Base-by-base conservation (phyloP, 2,113 vertebrate species). In the Plestiodon gilberti region DNA sequence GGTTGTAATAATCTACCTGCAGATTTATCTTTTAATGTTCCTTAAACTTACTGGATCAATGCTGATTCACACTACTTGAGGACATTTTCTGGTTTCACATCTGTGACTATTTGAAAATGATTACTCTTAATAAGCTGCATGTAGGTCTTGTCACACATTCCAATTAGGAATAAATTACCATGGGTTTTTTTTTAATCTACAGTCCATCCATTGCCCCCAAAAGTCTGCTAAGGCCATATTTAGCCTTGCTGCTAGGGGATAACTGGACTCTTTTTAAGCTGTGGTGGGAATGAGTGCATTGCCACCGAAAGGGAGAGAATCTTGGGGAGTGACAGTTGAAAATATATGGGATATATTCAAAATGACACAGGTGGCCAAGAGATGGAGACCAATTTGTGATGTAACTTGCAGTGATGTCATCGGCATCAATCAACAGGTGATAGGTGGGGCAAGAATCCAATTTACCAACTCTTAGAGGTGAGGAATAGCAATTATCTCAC, bases 51-150 rank as follows among this genome's bases (percentile, higher is more conserved):
- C 6, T 78, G 55, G n/a, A 71, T 71, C 35, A 20, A 38, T 71
- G 18, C 33, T 71, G 70, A 71, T 71, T 40, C 52, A 78, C 75
- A 52, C 43, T 30, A 76, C 35, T 33, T 85, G 61, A 87, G 28
- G 78, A 20, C 25, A 73, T 69, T 20, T 71, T 55, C 11, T 59
- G n/a, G 35, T 35, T 61, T 75, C 18, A 65, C 81, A 40, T 71
- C 65, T 89, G 8, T 1, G 30, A 30, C 64, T 35, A 70, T 65
- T n/a, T 65, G 64, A 18, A 48, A 38, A 48, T 28, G 43, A 65
- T 81, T 40, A 87, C 91, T 83, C 89, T 43, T 81, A 83, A 33
- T 33, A 57, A 80, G 15, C 89, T 74, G 55, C 1, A 2, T 40
- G 33, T 33, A 38, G 33, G 17, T 35, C n/a, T 71, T 71, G n/a